phyloP scores from a whole-genome alignment of 1,140 invertebrate species.

The Asbolus verrucosus region DNA sequence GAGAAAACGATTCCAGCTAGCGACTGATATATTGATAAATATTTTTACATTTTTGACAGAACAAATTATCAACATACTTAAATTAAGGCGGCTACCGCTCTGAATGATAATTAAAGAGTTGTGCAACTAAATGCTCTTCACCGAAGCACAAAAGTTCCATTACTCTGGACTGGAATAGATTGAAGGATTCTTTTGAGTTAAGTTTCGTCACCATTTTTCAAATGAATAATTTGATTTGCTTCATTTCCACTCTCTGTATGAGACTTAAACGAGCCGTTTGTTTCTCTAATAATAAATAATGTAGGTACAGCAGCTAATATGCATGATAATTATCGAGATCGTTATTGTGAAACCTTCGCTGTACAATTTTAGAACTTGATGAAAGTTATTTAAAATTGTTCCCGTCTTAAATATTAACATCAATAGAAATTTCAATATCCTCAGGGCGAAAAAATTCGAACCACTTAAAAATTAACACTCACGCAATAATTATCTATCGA shows the following conservation, averaged over 20 bases:
- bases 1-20: background rate
- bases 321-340: constrained; percentile 23
- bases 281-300: constrained; percentile 34
- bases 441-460: constrained; percentile 23
- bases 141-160: no score
- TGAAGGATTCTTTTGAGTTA: background rate
- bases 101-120: no score
- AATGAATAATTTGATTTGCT: no score
- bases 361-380: constrained; percentile 27
- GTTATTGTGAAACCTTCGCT: constrained; percentile 17
- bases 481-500: constrained; percentile 21
- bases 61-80: no score
- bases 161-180: no score
- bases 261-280: constrained; percentile 10
- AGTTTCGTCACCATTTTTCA: constrained; percentile 7
- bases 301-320: background rate
- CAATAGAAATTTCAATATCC: constrained; percentile 31
- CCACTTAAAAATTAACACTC: constrained; percentile 31
- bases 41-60: no score
- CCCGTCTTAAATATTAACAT: constrained; percentile 21
- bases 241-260: background rate
- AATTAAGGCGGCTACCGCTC: no score
- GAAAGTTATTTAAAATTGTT: constrained; percentile 15
- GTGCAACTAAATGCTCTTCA: no score
- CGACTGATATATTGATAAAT: no score